phyloP scores from a whole-genome alignment of 1,140 invertebrate genomes.

The Maconellicoccus hirsutus region DNA sequence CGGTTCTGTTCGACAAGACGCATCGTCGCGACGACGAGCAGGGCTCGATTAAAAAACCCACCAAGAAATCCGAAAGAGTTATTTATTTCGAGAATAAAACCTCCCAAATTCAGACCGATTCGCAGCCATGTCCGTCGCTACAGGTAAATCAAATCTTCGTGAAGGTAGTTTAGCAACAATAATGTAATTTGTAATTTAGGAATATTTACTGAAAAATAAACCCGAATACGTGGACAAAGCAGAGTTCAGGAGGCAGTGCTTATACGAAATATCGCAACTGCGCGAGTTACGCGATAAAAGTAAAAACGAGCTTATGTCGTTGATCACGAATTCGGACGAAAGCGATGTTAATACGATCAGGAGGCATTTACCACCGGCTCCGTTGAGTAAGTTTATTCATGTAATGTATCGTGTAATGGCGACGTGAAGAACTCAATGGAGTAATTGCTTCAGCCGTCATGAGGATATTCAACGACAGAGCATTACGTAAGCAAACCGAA shows the following conservation, averaged over 20 bases:
- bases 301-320: neutral
- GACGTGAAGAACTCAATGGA: no score
- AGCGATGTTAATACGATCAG: neutral
- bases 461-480: conserved; percentile 37
- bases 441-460: conserved; percentile 30
- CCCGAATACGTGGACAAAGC: conserved; percentile 30
- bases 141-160: neutral
- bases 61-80: neutral
- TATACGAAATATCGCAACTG: conserved; percentile 29
- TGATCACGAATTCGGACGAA: neutral
- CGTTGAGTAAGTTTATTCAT: neutral
- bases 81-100: neutral
- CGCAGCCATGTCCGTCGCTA: neutral
- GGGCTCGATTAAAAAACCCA: neutral
- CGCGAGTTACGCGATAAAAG: conserved; percentile 28
- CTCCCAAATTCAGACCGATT: neutral
- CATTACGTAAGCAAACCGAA: conserved; percentile 38
- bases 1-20: neutral
- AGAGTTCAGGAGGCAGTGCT: conserved; percentile 29
- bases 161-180: no score
- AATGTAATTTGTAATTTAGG: conserved; percentile 28
- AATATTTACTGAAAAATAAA: conserved; percentile 30
- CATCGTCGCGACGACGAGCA: neutral
- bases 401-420: no score
- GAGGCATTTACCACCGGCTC: neutral